Conservation (phyloP, 2,797 vertebrate genomes). For the Octomys mimax region DNA sequence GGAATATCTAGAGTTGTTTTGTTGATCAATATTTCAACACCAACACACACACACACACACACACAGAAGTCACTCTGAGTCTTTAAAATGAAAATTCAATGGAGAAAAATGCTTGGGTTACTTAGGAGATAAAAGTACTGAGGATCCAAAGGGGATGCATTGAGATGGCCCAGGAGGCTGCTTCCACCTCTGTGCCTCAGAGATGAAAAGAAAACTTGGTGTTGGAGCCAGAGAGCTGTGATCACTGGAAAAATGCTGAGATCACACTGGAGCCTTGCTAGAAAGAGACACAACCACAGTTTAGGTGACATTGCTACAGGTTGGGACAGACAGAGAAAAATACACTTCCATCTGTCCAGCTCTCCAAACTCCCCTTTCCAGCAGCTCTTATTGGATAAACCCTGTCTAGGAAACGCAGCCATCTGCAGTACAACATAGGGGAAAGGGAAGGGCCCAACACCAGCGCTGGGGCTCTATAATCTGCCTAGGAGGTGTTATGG, state of each 20-base stretch:
- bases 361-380: neutral
- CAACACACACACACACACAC: neutral
- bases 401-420: neutral
- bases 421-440: neutral
- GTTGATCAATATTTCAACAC: neutral
- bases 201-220: neutral
- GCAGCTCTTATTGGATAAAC: neutral
- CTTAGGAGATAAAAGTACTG: neutral
- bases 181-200: neutral
- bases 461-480: neutral
- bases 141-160: neutral
- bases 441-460: neutral
- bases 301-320: neutral
- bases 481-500: neutral
- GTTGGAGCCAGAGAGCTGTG: neutral
- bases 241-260: neutral
- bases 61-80: neutral
- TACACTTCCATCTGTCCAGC: neutral
- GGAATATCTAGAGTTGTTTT: neutral
- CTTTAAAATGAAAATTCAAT: neutral
- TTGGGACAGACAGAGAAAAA: neutral
- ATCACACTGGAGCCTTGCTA: neutral
- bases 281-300: neutral
- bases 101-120: neutral
- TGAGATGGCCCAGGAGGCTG: neutral